Evolutionary conservation across 2,797 vertebrate genomes (phyloP).

Genomic region (Coccyzus lansbergi): DNA sequence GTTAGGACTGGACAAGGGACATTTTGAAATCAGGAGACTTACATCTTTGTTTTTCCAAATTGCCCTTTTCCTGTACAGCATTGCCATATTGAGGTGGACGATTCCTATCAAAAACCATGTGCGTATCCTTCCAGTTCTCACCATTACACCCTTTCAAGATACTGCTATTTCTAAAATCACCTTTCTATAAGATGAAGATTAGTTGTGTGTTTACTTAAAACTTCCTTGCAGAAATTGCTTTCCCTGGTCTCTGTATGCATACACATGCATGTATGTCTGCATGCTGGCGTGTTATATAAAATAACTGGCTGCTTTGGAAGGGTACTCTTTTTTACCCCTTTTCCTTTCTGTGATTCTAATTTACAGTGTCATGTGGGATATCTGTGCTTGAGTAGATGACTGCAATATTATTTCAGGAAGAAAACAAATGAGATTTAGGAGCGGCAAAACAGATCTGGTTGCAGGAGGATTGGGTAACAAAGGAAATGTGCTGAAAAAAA

Average conservation of each 20-base stretch:
- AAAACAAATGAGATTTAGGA: slow-evolving; percentile 48
- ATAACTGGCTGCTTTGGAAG: not conserved
- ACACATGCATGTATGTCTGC: not conserved
- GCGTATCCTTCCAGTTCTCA: not conserved
- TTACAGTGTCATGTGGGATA: not conserved
- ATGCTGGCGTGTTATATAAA: not conserved
- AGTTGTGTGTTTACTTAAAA: not conserved
- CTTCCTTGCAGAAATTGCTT: not conserved
- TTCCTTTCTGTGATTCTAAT: not conserved
- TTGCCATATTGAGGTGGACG: not conserved
- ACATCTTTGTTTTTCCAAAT: not conserved
- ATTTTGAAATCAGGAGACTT: not conserved
- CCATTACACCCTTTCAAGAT: not conserved
- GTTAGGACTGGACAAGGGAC: not conserved
- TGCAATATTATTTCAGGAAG: slow-evolving; percentile 35
- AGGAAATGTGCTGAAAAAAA: slow-evolving; percentile 40
- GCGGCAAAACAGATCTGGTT: not conserved
- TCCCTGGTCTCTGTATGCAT: not conserved
- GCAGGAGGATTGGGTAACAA: slow-evolving; percentile 21
- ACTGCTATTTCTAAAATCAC: not conserved
- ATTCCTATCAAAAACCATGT: not conserved
- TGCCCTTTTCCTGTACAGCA: not conserved
- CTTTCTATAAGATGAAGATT: not conserved
- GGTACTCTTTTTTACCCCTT: not conserved
- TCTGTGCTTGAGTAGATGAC: slow-evolving; percentile 1